A percentile compares a stretch with the other conserved stretches of the same genome.
These are phyloP conservation scores for Leucophenga maculata DNA, from an alignment of 2,888 invertebrate species.

Conservation along the genomic window DNA sequence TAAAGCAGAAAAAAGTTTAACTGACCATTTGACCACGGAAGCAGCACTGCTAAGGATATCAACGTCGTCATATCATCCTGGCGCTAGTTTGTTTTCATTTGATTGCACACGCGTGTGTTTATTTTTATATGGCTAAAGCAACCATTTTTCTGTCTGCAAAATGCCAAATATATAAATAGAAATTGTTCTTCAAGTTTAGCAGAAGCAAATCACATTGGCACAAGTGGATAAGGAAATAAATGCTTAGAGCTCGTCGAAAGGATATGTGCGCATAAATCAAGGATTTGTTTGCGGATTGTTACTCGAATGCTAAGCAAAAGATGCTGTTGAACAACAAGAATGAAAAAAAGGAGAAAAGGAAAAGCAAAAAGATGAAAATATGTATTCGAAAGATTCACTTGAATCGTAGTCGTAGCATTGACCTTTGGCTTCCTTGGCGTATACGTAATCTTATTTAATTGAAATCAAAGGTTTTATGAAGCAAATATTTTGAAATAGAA, in stretches of 20 bases:
- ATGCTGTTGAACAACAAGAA: background rate
- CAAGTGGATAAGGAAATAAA: conserved; percentile 68
- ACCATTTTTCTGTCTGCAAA: conserved; percentile 45
- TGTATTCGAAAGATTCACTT: background rate
- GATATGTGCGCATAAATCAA: conserved; percentile 64
- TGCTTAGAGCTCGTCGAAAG: conserved; percentile 60
- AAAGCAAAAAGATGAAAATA: too few relatives aligned
- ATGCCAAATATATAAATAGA: conserved; percentile 36
- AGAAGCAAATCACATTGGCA: conserved; percentile 60
- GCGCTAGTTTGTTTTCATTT: conserved; percentile 62
- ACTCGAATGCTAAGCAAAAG: background rate
- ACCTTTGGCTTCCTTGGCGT: conserved; percentile 56
- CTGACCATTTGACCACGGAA: conserved; percentile 43
- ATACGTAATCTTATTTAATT: conserved; percentile 60
- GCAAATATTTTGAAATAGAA: too few relatives aligned
- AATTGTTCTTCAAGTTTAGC: conserved; percentile 37
- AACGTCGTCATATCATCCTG: conserved; percentile 36
- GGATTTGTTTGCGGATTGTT: conserved; percentile 67
- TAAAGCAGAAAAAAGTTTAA: conserved; percentile 28
- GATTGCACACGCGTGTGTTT: conserved; percentile 44
- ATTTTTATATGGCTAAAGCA: conserved; percentile 28
- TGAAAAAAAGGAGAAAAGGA: background rate
- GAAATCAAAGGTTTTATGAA: conserved; percentile 62
- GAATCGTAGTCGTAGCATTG: conserved; percentile 48
- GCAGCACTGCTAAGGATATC: conserved; percentile 33